Evolutionary conservation across 2,888 invertebrate species (phyloP).

Genomic region (Leptura quadrifasciata): DNA sequence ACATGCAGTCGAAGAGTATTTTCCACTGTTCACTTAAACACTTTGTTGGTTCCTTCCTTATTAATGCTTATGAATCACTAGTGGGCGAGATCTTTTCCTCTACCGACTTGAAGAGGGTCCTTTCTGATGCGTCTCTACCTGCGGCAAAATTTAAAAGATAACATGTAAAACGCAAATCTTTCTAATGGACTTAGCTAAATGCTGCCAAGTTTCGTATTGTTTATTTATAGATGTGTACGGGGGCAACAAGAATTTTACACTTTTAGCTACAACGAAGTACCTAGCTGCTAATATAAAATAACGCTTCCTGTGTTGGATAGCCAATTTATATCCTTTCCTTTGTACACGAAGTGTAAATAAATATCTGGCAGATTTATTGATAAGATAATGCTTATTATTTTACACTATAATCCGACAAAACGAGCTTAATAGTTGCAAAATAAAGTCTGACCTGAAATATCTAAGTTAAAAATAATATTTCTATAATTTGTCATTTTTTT

Average conservation of each 20-base stretch:
- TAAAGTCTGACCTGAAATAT: not conserved
- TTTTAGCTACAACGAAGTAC: constrained; percentile 11
- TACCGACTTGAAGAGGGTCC: not conserved
- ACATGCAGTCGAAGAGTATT: constrained; percentile 26
- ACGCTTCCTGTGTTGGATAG: not conserved
- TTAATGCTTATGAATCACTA: constrained; percentile 9
- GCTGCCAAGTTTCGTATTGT: constrained; percentile 22
- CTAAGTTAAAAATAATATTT: too few species aligned
- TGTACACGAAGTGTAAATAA: constrained; percentile 10
- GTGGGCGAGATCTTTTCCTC: not conserved
- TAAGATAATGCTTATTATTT: constrained; percentile 4
- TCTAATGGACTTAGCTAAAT: not conserved
- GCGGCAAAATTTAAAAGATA: constrained; percentile 24
- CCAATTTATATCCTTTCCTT: constrained; percentile 8
- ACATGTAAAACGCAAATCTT: not conserved
- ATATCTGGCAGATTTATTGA: constrained; percentile 17
- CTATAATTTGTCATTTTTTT: too few species aligned
- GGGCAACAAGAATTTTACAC: not conserved
- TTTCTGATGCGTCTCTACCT: constrained; percentile 7
- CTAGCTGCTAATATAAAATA: not conserved
- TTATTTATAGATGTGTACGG: constrained; percentile 21
- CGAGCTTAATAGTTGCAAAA: not conserved
- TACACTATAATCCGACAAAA: not conserved
- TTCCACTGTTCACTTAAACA: constrained; percentile 28
- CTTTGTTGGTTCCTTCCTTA: constrained; percentile 15